A percentile compares a stretch with the other conserved stretches of the same genome.
These are phyloP conservation scores for Drosophila navojoa DNA, from an alignment of 1,140 invertebrate species.

Conservation along the genomic window DNA sequence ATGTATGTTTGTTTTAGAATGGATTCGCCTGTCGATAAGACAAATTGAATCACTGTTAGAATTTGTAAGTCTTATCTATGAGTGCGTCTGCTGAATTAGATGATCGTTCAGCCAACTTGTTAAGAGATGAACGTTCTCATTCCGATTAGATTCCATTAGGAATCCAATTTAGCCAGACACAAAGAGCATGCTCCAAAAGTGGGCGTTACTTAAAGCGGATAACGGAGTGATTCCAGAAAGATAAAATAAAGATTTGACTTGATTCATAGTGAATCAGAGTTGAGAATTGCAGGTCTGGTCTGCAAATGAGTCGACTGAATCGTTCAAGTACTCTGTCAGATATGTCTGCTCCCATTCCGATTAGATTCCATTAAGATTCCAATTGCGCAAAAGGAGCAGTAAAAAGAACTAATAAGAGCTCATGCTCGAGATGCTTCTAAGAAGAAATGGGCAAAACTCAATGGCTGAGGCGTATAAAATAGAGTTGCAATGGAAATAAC, in stretches of 20 bases:
- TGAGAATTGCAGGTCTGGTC: background rate
- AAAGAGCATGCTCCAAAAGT: too few species aligned
- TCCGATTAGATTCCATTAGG: constrained; percentile 15
- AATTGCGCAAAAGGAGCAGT: constrained; percentile 4
- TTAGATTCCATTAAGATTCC: constrained; percentile 14
- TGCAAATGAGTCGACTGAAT: constrained; percentile 1
- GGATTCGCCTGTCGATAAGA: constrained; percentile 23
- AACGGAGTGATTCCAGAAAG: too few species aligned
- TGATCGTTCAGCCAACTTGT: constrained; percentile 2
- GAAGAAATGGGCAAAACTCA: constrained; percentile 15
- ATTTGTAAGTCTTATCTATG: constrained; percentile 20
- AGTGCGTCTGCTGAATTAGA: background rate
- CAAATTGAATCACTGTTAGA: constrained; percentile 23
- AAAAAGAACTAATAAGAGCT: constrained; percentile 29
- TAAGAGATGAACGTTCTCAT: background rate
- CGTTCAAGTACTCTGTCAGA: background rate
- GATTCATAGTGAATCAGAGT: constrained; percentile 17
- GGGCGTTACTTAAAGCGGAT: too few species aligned
- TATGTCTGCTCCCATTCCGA: background rate
- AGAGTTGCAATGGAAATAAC: constrained; percentile 65
- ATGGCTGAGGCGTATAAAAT: constrained; percentile 43
- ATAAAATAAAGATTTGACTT: too few species aligned
- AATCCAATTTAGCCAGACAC: constrained; percentile 2
- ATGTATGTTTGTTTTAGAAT: constrained; percentile 3
- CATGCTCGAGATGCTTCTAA: constrained; percentile 19